Base-by-base conservation (phyloP, 2,797 vertebrate genomes). In the Eupleurogrammus muticus region DNA sequence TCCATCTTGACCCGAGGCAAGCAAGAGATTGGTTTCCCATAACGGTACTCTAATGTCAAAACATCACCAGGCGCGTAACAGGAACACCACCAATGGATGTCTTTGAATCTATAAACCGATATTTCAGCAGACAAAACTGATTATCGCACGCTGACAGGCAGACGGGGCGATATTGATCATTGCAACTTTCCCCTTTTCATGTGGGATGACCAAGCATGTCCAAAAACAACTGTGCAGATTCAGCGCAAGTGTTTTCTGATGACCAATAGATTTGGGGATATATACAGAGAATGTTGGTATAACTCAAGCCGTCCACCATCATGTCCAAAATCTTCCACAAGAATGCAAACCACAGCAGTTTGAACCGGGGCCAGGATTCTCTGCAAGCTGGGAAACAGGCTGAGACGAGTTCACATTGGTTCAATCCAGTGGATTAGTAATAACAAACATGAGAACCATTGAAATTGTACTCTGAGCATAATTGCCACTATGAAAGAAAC, bases 241-340 rank as follows among this genome's bases (percentile, higher is more conserved):
- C 54, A 9, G 49, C 21, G 55, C 62, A 80, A 90, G 80, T 89
- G 82, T 83, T 91, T 90, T 84, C 77, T 82, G 85, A 89, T 86
- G 84, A 81, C 66, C 75, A 65, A 52, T 66, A 76, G 84, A 82
- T 88, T 82, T 84, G 62, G 34, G 47, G 77, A 83, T 85, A 89
- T 84, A 85, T 70, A 83, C 71, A 76, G 69, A 73, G 56, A 72
- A 66, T 81, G 66, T 84, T 82, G 81, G 70, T 81, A 47, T 64
- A 75, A 68, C 75, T 87, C 60, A 81, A 79, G 87, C 66, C 74
- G 83, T 83, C 79, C 87, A 73, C 73, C 77, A 83, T 79, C 66
- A 36, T 67, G 77, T 87, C 73, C 80, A 82, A 79, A 76, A 79
- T 81, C 65, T 69, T 72, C 83, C 83, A 71, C 84, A 90, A 80